phyloP scores from a whole-genome alignment of 2,888 invertebrate genomes.

The Synergus gifuensis region DNA sequence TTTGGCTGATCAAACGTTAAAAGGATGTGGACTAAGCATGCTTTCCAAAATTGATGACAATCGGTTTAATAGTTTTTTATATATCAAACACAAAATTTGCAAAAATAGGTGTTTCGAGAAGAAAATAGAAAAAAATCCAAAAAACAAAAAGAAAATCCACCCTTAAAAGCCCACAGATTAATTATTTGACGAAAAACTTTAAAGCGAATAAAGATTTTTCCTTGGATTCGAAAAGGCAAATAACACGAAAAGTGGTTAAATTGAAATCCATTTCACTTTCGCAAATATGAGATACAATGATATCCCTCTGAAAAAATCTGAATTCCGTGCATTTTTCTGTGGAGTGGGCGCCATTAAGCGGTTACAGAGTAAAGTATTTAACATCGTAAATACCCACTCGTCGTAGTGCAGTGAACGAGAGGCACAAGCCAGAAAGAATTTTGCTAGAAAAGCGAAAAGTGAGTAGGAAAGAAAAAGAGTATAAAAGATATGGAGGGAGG shows the following conservation, averaged over 20 bases:
- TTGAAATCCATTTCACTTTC: neutral
- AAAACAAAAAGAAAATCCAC: too few species aligned
- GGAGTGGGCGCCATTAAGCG: slow-evolving; percentile 11
- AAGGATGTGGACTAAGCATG: too few species aligned
- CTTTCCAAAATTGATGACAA: too few species aligned
- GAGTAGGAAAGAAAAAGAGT: slow-evolving; percentile 39
- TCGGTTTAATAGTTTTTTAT: too few species aligned
- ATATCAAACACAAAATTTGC: too few species aligned
- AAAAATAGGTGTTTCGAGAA: too few species aligned
- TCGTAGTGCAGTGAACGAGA: slow-evolving; percentile 35
- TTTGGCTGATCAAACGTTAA: too few species aligned
- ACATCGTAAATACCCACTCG: slow-evolving; percentile 15
- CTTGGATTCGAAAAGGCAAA: neutral
- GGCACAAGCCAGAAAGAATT: slow-evolving; percentile 25
- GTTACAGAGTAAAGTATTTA: slow-evolving; percentile 32
- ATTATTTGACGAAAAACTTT: neutral
- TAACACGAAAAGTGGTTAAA: neutral
- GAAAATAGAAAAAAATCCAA: too few species aligned
- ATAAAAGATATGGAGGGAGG: slow-evolving; percentile 34
- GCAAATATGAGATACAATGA: neutral
- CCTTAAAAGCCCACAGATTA: neutral
- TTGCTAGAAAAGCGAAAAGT: slow-evolving; percentile 30
- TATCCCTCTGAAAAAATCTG: neutral
- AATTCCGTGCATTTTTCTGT: neutral
- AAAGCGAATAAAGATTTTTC: neutral